phyloP scores from a whole-genome alignment of 2,797 vertebrate species.

The Acanthornis magna region DNA sequence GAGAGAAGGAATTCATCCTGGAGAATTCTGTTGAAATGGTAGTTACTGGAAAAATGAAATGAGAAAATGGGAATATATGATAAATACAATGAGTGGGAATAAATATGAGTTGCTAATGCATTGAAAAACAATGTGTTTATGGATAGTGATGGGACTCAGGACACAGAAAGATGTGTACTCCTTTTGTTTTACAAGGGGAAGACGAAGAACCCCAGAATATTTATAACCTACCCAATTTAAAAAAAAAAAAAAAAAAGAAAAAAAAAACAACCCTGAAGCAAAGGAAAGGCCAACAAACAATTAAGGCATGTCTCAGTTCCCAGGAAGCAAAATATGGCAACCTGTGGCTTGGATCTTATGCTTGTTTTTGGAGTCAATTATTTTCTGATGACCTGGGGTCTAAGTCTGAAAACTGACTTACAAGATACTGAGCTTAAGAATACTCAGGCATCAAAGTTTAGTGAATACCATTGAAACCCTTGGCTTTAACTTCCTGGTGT shows the following conservation, averaged over 20 bases:
- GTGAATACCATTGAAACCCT: not conserved
- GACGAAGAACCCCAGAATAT: not conserved
- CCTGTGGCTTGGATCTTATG: not conserved
- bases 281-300: not conserved
- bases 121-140: not conserved
- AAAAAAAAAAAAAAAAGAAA: not conserved
- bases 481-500: not conserved
- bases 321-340: not conserved
- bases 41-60: not conserved
- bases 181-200: not conserved
- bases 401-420: not conserved
- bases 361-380: not conserved
- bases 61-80: not conserved
- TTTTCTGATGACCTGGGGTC: not conserved
- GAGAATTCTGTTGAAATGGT: not conserved
- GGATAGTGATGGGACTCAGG: not conserved
- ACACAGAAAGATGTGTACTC: not conserved
- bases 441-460: not conserved
- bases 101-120: not conserved
- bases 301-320: not conserved
- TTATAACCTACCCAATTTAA: fast-evolving
- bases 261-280: not conserved
- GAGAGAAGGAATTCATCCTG: not conserved
- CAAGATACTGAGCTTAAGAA: not conserved
- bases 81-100: not conserved